Conservation (phyloP, 2,113 vertebrate genomes). For the Elephas maximus region DNA sequence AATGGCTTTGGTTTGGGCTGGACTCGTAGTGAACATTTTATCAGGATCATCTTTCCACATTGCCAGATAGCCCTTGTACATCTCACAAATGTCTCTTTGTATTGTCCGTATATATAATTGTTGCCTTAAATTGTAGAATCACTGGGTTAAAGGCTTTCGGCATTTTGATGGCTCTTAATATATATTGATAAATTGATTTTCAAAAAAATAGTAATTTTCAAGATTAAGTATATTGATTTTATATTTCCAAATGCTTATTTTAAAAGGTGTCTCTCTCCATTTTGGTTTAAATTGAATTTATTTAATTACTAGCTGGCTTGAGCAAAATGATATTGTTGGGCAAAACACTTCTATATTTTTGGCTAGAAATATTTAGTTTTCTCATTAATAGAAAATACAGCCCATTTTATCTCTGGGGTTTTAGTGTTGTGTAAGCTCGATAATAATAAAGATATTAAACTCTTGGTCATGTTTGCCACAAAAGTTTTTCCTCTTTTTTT, state of each 20-base stretch:
- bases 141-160: neutral
- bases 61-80: neutral
- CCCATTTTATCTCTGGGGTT: neutral
- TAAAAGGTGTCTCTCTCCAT: neutral
- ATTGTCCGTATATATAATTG: neutral
- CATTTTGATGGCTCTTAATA: neutral
- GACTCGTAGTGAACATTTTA: neutral
- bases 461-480: neutral
- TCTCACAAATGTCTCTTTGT: neutral
- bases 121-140: neutral
- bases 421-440: neutral
- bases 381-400: neutral
- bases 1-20: no score
- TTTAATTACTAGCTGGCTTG: neutral
- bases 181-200: neutral
- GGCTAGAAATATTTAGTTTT: neutral
- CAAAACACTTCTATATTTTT: neutral
- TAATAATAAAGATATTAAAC: neutral
- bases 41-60: neutral
- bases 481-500: neutral
- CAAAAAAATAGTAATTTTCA: constrained; percentile 6
- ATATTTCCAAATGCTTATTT: neutral
- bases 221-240: neutral
- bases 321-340: neutral
- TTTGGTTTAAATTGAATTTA: constrained; percentile 10